Evolutionary conservation across 2,797 vertebrate genomes (phyloP).

Genomic region (Podarcis siculus): DNA sequence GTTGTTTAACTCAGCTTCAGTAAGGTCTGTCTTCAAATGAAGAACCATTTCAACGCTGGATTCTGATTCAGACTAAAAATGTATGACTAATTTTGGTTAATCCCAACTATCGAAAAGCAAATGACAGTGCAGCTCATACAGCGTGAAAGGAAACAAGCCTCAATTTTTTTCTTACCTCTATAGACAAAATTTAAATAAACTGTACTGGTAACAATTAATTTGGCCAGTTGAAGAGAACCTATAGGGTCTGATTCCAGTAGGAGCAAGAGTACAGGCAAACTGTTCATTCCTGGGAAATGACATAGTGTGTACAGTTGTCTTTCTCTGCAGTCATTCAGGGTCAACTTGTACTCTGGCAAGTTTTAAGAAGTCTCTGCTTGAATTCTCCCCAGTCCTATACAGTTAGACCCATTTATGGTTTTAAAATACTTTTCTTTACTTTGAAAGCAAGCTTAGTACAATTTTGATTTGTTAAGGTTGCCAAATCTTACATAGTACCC

Average conservation of each 20-base stretch:
- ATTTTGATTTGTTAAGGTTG: background rate
- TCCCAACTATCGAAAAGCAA: background rate
- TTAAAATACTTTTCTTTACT: background rate
- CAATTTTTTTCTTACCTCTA: background rate
- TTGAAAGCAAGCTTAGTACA: background rate
- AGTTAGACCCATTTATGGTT: background rate
- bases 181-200: background rate
- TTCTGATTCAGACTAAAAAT: background rate
- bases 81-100: background rate
- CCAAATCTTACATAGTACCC: background rate
- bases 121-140: background rate
- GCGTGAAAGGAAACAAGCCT: background rate
- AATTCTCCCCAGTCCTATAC: background rate
- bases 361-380: background rate
- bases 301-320: background rate
- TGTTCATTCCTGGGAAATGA: accelerated
- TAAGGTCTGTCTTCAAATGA: background rate
- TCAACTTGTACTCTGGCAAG: background rate
- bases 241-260: background rate
- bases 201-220: slow-evolving; percentile 43
- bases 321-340: background rate
- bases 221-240: slow-evolving; percentile 57
- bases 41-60: background rate
- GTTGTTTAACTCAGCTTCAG: slow-evolving; percentile 4
- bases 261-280: slow-evolving; percentile 25